phyloP scores from a whole-genome alignment of 2,888 invertebrate species.

The Aelia acuminata region DNA sequence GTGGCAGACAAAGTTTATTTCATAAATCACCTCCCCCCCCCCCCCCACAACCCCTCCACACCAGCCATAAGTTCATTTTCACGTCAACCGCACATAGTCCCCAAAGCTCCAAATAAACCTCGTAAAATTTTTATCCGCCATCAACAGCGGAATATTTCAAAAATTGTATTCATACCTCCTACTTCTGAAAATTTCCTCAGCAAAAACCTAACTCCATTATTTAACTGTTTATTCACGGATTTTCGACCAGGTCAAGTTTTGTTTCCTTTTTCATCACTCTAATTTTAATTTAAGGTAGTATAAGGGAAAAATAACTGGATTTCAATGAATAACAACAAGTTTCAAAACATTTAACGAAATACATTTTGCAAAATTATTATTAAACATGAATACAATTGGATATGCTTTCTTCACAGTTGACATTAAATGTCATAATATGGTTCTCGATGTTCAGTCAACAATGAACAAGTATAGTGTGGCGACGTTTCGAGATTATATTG shows the following conservation, averaged over 20 bases:
- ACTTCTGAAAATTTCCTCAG: background rate
- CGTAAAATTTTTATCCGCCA: background rate
- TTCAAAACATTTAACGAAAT: no score
- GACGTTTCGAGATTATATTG: no score
- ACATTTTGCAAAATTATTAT: no score
- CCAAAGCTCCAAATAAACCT: background rate
- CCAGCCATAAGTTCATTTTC: slow-evolving; percentile 46
- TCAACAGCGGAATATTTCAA: slow-evolving; percentile 13
- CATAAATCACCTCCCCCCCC: slow-evolving; percentile 2
- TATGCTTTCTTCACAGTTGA: no score
- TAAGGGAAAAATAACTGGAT: no score
- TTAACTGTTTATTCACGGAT: background rate
- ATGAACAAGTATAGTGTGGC: no score
- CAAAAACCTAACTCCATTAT: slow-evolving; percentile 1
- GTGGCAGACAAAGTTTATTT: slow-evolving; percentile 25
- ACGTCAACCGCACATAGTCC: slow-evolving; percentile 17
- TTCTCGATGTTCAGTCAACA: no score
- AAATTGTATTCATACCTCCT: background rate
- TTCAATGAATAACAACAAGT: no score
- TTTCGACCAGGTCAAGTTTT: background rate
- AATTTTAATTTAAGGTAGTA: no score
- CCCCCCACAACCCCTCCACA: background rate
- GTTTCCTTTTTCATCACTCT: no score
- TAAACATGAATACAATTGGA: no score
- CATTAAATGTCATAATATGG: no score